These are phyloP conservation scores for Drosophila birchii DNA, from an alignment of 2,888 invertebrate genomes.

Conservation along the genomic window DNA sequence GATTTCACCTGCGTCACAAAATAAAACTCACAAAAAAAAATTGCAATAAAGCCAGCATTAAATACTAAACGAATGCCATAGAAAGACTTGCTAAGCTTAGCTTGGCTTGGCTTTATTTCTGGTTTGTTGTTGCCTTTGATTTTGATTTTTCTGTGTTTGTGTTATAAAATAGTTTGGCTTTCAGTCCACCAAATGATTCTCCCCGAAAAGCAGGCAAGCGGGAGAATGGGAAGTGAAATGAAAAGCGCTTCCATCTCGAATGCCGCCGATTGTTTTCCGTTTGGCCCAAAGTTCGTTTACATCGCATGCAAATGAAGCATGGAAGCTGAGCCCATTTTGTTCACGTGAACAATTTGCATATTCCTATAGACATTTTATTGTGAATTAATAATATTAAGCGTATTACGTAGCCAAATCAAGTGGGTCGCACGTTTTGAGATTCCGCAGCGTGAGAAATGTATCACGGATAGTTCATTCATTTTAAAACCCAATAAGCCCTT, in stretches of 20 bases:
- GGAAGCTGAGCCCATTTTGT: slow-evolving; percentile 14
- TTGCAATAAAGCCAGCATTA: slow-evolving; percentile 4
- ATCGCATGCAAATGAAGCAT: slow-evolving; percentile 40
- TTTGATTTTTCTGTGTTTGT: neutral
- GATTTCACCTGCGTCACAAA: slow-evolving; percentile 57
- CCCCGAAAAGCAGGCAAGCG: neutral
- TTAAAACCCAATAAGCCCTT: neutral
- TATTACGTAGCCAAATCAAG: slow-evolving; percentile 59
- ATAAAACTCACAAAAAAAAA: slow-evolving; percentile 13
- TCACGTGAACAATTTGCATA: slow-evolving; percentile 43
- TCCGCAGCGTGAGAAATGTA: slow-evolving; percentile 20
- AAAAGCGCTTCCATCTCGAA: slow-evolving; percentile 14
- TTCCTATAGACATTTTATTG: slow-evolving; percentile 24
- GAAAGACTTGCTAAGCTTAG: slow-evolving; percentile 13
- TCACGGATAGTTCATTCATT: slow-evolving; percentile 13
- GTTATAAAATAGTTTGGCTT: slow-evolving; percentile 17
- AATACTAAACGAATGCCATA: neutral
- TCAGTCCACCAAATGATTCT: slow-evolving; percentile 20
- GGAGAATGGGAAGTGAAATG: slow-evolving; percentile 14
- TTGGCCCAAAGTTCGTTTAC: slow-evolving; percentile 45
- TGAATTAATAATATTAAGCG: slow-evolving; percentile 16
- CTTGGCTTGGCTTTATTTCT: neutral
- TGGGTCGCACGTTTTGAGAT: slow-evolving; percentile 43
- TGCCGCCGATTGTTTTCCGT: slow-evolving; percentile 1
- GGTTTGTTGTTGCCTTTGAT: neutral